phyloP scores from a whole-genome alignment of 2,797 vertebrate genomes.

The Halcyon chelicuti region DNA sequence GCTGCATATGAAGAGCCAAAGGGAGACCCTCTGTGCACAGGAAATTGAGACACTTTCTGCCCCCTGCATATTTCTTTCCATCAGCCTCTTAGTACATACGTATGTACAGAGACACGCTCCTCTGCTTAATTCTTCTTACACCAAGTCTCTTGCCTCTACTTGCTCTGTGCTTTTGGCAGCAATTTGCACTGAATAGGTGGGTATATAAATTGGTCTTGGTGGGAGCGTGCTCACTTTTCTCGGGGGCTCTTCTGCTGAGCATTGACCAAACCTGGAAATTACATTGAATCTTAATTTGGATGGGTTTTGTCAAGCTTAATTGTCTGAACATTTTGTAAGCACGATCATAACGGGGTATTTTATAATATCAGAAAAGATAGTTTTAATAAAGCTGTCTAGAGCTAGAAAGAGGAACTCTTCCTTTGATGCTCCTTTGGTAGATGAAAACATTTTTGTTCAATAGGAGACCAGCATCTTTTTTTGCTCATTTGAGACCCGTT shows the following conservation, averaged over 20 bases:
- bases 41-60: background rate
- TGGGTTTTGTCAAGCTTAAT: constrained; percentile 47
- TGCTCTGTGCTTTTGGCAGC: background rate
- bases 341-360: constrained; percentile 25
- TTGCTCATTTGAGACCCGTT: constrained; percentile 71
- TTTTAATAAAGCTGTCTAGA: constrained; percentile 76
- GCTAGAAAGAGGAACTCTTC: constrained; percentile 71
- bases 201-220: background rate
- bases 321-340: constrained; percentile 60
- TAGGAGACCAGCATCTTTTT: constrained; percentile 75
- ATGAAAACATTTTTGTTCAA: constrained; percentile 78
- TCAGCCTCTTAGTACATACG: background rate
- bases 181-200: background rate
- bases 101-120: accelerated
- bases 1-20: background rate
- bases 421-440: constrained; percentile 79
- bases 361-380: constrained; percentile 73
- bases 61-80: background rate
- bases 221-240: background rate
- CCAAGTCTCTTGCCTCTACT: background rate
- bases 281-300: constrained; percentile 18
- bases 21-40: background rate
- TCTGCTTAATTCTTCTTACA: background rate
- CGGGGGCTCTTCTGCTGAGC: background rate
- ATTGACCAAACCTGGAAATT: background rate